Percentiles rank a stretch among this genome's conserved stretches.
Evolutionary conservation across 2,113 vertebrate species (phyloP).

Genomic region (Pterocles burchelli): DNA sequence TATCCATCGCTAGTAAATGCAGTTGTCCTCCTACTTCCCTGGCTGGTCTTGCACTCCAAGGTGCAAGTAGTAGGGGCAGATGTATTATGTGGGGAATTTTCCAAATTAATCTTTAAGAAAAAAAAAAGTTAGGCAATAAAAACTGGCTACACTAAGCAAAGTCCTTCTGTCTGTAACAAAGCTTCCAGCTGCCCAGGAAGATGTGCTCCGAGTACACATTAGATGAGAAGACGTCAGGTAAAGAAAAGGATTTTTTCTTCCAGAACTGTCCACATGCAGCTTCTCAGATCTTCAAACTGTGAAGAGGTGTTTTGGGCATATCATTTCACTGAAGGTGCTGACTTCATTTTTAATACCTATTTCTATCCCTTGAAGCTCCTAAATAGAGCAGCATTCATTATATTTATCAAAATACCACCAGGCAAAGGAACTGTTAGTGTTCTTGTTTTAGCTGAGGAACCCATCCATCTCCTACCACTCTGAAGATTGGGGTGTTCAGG

Average conservation of each 20-base stretch:
- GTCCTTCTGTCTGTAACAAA: conserved; percentile 58
- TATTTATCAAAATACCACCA: background rate
- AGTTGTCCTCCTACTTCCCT: conserved; percentile 38
- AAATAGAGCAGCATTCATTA: background rate
- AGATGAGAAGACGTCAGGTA: conserved; percentile 11
- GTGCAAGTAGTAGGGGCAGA: conserved; percentile 64
- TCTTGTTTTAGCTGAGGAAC: background rate
- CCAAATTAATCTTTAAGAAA: conserved; percentile 64
- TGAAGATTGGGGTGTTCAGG: background rate
- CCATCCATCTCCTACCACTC: background rate
- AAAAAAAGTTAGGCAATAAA: conserved; percentile 35
- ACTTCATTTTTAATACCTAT: background rate
- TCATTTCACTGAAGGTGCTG: background rate
- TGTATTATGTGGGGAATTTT: conserved; percentile 71
- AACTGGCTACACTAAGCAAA: background rate
- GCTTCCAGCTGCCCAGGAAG: conserved; percentile 48
- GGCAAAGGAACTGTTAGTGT: background rate
- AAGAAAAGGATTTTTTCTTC: background rate
- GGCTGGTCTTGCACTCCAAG: background rate
- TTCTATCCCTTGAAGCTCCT: background rate
- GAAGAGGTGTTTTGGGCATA: background rate
- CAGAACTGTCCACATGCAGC: background rate
- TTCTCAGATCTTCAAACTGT: background rate
- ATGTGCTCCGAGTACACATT: background rate
- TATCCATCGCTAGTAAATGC: conserved; percentile 64